phyloP scores from a whole-genome alignment of 2,113 vertebrate species.

The Lethenteron reissneri region DNA sequence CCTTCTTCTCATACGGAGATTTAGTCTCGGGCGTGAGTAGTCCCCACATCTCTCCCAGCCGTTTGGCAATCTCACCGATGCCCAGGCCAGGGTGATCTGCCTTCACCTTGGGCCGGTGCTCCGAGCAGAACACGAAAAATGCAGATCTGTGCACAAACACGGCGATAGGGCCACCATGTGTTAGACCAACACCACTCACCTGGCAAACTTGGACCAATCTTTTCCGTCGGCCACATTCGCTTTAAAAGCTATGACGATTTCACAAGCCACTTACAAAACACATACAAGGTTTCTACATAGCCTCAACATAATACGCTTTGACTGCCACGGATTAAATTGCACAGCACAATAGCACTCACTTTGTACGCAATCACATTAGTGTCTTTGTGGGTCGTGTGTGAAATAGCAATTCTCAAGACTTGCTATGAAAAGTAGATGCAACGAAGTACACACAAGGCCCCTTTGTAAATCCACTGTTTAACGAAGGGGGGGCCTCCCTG shows the following conservation, averaged over 20 bases:
- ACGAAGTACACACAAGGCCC: not conserved
- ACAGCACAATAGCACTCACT: not conserved
- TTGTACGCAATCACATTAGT: not conserved
- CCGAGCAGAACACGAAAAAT: constrained; percentile 88
- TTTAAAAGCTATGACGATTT: not conserved
- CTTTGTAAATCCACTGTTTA: not conserved
- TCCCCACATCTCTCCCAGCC: constrained; percentile 91
- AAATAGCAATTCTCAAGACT: no score
- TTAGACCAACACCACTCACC: not conserved
- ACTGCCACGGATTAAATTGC: not conserved
- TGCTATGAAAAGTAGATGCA: not conserved
- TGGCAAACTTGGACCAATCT: not conserved
- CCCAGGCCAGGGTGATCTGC: constrained; percentile 50
- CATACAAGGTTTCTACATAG: not conserved
- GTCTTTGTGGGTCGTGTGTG: no score
- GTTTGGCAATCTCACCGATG: constrained; percentile 80
- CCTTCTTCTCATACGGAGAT: constrained; percentile 81
- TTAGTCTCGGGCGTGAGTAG: constrained; percentile 55
- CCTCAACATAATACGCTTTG: not conserved
- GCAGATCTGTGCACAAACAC: constrained; percentile 39
- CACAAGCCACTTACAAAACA: not conserved
- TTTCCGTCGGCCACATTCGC: not conserved
- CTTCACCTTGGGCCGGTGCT: constrained; percentile 85
- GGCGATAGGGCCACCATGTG: not conserved
- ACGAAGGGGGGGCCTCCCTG: not conserved